Base-by-base conservation (phyloP, 2,113 vertebrate species). In the Lathamus discolor region DNA sequence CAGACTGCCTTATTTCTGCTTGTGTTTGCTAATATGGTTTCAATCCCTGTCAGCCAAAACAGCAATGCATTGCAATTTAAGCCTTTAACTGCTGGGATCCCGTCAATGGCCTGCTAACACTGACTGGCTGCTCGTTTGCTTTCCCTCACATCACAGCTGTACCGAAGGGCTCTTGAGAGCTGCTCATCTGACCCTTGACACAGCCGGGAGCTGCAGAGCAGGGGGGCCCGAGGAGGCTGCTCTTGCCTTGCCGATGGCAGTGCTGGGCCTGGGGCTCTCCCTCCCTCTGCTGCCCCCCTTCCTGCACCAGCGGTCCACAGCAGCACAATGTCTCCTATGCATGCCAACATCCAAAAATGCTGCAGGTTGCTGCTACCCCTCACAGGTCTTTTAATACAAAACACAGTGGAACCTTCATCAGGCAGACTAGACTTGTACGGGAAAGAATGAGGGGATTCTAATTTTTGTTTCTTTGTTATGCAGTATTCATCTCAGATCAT, bases 231-330 rank as follows among this genome's bases (percentile, higher is more conserved):
- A 0, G 4, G 35, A 48, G 27, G 14, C 51, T 48, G 51, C 0
- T 0, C 18, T 11, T 9, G 20, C 62, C 20, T 0, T 1, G 66
- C 11, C 0, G 1, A 14, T 14, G 23, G 49, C 2, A 0, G 12
- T 8, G 12, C 61, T 6, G 51, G 41, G 28, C 29, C 37, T 1
- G 2, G 43, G 43, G 54, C 6, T 90, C 20, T 59, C 57, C 29
- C 41, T 57, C 24, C 24, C 17, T 13, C 48, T 19, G 48, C 20
- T 13, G n/a, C 39, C 31, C 31, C 13, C 27, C 4, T 35, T 6
- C 31, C 3, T 0, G 13, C 49, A 35, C n/a, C 55, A 48, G 35
- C 28, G 5, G 33, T 4, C 35, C 55, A 9, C 43, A 33, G 81
- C 28, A 52, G 46, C 51, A 14, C 10, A 28, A 18, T 2, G 0